phyloP scores from a whole-genome alignment of 2,888 invertebrate genomes.

The Sesamia inferens region DNA sequence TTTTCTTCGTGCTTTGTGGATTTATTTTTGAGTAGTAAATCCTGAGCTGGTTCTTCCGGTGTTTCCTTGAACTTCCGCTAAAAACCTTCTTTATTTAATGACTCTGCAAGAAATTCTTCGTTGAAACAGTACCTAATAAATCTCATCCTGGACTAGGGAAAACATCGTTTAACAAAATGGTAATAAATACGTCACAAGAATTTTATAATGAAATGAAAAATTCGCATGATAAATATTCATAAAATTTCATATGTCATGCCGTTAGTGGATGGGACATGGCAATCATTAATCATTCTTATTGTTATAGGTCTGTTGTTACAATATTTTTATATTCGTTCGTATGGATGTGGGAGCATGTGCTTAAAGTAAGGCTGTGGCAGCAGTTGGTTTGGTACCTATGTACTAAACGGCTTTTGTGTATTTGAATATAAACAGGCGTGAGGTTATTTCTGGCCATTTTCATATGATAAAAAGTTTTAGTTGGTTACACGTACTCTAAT shows the following conservation, averaged over 20 bases:
- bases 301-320: conserved; percentile 67
- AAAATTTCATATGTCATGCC: conserved; percentile 71
- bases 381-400: not conserved
- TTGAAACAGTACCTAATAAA: not conserved
- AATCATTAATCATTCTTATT: conserved; percentile 76
- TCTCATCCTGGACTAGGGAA: not conserved
- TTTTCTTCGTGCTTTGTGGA: conserved; percentile 39
- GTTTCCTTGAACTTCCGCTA: conserved; percentile 23
- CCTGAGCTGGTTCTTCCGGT: conserved; percentile 13
- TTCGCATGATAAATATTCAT: conserved; percentile 72
- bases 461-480: not conserved
- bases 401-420: not conserved
- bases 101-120: conserved; percentile 19
- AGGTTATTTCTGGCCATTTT: not conserved
- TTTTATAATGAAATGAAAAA: conserved; percentile 61
- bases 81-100: conserved; percentile 35
- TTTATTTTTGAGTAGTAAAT: conserved; percentile 19
- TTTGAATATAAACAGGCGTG: not conserved
- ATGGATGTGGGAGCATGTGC: conserved; percentile 27
- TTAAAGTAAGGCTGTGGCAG: conserved; percentile 6
- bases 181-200: conserved; percentile 48
- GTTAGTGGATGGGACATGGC: conserved; percentile 65
- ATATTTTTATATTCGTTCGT: conserved; percentile 57
- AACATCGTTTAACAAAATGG: conserved; percentile 24
- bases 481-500: no score